These are phyloP conservation scores for Maniola hyperantus DNA, from an alignment of 2,888 invertebrate species.

Conservation along the genomic window DNA sequence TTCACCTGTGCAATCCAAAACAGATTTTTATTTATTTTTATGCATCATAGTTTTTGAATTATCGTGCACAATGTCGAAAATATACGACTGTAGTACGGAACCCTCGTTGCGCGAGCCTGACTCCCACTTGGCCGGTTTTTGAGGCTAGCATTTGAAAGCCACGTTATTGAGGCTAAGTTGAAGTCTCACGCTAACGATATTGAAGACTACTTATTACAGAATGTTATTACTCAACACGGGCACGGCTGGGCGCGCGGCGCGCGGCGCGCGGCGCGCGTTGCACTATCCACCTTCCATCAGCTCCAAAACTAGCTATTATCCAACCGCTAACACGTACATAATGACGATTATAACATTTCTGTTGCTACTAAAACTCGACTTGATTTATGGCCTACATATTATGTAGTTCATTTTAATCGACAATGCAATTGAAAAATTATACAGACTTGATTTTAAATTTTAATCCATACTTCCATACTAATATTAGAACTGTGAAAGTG, in stretches of 20 bases:
- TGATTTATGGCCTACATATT: neutral
- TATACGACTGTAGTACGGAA: too few species aligned
- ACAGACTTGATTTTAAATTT: neutral
- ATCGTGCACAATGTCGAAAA: too few species aligned
- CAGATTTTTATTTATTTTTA: too few species aligned
- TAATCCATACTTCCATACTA: too few species aligned
- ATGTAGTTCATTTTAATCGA: neutral
- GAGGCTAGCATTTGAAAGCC: too few species aligned
- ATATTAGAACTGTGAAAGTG: too few species aligned
- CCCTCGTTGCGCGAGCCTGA: too few species aligned
- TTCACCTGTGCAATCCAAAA: too few species aligned
- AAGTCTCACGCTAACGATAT: too few species aligned
- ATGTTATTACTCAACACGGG: neutral
- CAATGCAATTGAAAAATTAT: neutral
- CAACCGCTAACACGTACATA: neutral
- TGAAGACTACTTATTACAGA: neutral
- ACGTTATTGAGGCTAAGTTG: neutral
- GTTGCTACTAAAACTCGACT: neutral
- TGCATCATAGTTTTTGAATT: too few species aligned
- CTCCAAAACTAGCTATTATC: conserved; percentile 5
- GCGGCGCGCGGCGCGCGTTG: neutral
- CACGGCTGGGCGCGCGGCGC: neutral
- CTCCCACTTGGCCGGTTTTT: too few species aligned
- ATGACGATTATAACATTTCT: conserved; percentile 5
- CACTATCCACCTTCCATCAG: too few species aligned